phyloP scores from a whole-genome alignment of 2,888 invertebrate genomes.

The Apomyelois bistriatella region DNA sequence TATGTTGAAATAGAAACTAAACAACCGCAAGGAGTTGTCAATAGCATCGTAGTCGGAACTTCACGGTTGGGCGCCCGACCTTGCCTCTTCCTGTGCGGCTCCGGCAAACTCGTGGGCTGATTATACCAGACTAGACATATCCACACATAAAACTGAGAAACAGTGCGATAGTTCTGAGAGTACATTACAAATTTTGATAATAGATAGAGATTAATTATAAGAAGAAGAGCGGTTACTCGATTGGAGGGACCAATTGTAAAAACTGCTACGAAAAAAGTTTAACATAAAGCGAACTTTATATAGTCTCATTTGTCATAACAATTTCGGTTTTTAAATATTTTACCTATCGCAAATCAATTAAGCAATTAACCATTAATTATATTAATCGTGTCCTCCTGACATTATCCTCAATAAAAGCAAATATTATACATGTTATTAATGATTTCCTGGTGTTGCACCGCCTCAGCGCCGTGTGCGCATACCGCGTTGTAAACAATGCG shows the following conservation, averaged over 20 bases:
- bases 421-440: neutral
- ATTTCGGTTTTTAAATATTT: too few relatives aligned
- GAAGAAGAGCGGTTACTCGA: too few relatives aligned
- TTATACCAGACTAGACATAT: slow-evolving; percentile 14
- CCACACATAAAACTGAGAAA: neutral
- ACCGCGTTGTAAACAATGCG: neutral
- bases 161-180: neutral
- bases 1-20: slow-evolving; percentile 14
- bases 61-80: slow-evolving; percentile 72
- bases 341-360: too few relatives aligned
- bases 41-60: slow-evolving; percentile 64
- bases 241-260: too few relatives aligned
- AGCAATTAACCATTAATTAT: too few relatives aligned
- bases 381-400: neutral
- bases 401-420: slow-evolving; percentile 3
- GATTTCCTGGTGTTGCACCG: neutral
- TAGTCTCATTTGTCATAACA: too few relatives aligned
- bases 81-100: slow-evolving; percentile 66
- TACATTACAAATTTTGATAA: neutral
- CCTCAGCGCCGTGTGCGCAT: neutral
- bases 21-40: slow-evolving; percentile 43
- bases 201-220: neutral
- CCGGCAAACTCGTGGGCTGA: slow-evolving; percentile 32
- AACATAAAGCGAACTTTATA: too few relatives aligned
- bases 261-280: too few relatives aligned